Percentiles rank a stretch among this genome's conserved stretches.
Evolutionary conservation across 2,888 invertebrate species (phyloP).

Genomic region (Lampropteryx suffumata): DNA sequence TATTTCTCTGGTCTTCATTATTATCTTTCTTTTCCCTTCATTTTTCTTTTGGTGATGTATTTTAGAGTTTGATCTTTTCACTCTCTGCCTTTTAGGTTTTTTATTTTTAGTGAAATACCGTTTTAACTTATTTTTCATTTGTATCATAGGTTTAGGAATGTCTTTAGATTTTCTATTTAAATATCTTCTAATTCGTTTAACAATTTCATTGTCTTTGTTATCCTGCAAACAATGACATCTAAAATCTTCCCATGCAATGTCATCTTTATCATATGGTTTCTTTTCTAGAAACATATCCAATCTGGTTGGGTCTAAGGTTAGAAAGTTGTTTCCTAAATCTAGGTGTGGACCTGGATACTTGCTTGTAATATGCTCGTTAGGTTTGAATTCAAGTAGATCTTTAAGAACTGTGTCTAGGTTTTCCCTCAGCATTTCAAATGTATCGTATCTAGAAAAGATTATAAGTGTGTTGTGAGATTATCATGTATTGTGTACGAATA

Average conservation of each 20-base stretch:
- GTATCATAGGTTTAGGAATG: slow-evolving; percentile 43
- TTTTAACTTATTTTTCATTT: slow-evolving; percentile 43
- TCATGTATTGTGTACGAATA: not conserved
- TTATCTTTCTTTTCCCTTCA: slow-evolving; percentile 29
- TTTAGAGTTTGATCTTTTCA: slow-evolving; percentile 31
- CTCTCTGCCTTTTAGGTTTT: slow-evolving; percentile 16
- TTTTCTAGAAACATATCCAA: slow-evolving; percentile 34
- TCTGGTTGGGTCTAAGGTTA: slow-evolving; percentile 36
- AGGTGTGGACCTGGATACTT: slow-evolving; percentile 66
- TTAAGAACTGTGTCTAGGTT: slow-evolving; percentile 87
- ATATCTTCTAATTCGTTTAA: slow-evolving; percentile 67
- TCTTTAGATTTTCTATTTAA: slow-evolving; percentile 54
- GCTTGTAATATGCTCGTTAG: slow-evolving; percentile 49
- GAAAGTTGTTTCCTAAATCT: slow-evolving; percentile 54
- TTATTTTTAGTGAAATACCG: slow-evolving; percentile 30
- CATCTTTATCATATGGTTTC: slow-evolving; percentile 37
- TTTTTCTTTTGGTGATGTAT: not conserved
- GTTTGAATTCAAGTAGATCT: slow-evolving; percentile 85
- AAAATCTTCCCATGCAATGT: slow-evolving; percentile 36
- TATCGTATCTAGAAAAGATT: slow-evolving; percentile 85
- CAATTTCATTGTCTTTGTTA: slow-evolving; percentile 49
- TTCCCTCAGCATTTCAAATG: slow-evolving; percentile 94
- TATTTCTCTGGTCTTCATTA: slow-evolving; percentile 32
- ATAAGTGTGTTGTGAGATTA: no score
- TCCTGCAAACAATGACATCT: slow-evolving; percentile 31